Evolutionary conservation across 2,888 invertebrate species (phyloP).

Genomic region (Saturnia pavonia): DNA sequence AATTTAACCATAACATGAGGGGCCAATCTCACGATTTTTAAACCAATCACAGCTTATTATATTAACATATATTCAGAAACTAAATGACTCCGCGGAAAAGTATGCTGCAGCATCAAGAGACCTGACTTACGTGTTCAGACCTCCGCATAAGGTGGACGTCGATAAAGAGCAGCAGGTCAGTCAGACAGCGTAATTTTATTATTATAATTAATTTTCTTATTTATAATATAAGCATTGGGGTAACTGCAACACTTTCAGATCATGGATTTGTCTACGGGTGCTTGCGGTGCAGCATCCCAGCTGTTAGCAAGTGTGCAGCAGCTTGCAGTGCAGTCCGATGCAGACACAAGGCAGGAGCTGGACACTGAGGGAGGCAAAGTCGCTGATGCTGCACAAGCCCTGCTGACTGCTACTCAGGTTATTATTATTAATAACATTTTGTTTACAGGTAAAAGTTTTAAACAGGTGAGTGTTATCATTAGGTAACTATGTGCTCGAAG

Average conservation of each 20-base stretch:
- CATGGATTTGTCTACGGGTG: conserved; percentile 14
- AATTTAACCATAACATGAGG: too few species aligned
- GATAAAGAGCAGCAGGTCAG: conserved; percentile 23
- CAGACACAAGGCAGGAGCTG: conserved; percentile 24
- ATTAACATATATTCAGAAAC: conserved; percentile 29
- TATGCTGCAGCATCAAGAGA: conserved; percentile 31
- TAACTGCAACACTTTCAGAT: conserved; percentile 15
- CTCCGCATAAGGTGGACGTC: conserved; percentile 12
- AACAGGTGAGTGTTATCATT: too few species aligned
- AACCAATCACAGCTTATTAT: too few species aligned
- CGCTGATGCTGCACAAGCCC: conserved; percentile 36
- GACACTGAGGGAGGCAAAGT: conserved; percentile 30
- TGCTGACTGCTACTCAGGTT: conserved; percentile 43
- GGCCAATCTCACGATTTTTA: too few species aligned
- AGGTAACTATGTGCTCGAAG: too few species aligned
- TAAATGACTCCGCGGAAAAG: conserved; percentile 31
- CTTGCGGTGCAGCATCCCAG: conserved; percentile 29
- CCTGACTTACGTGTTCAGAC: conserved; percentile 26
- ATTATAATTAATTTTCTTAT: not conserved
- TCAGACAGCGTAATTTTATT: not conserved
- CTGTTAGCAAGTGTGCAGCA: conserved; percentile 37
- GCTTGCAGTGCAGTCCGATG: conserved; percentile 28
- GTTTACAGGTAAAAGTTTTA: too few species aligned
- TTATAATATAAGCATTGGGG: not conserved
- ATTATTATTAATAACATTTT: conserved; percentile 18